Evolutionary conservation across 2,888 invertebrate species (phyloP).

Genomic region (Aricia artaxerxes): DNA sequence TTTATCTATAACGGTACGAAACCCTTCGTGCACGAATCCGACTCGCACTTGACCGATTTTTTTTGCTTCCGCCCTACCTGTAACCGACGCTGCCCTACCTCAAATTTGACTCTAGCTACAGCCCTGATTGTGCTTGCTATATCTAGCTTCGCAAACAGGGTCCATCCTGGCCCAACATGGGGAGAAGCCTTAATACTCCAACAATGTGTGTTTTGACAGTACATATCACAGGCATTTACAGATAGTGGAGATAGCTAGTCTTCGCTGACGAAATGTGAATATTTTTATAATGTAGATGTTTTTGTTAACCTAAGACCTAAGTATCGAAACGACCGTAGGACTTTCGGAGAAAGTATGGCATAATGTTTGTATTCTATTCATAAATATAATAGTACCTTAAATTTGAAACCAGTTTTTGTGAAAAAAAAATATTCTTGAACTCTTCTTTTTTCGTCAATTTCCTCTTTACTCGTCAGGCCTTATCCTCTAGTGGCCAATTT

Average conservation of each 20-base stretch:
- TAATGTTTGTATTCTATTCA: neutral
- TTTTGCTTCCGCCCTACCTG: too few species aligned
- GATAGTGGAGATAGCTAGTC: neutral
- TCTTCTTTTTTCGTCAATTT: neutral
- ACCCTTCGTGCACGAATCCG: too few species aligned
- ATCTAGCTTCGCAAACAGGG: neutral
- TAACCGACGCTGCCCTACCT: too few species aligned
- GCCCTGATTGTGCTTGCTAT: neutral
- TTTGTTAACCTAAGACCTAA: constrained; percentile 17
- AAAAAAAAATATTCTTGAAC: neutral
- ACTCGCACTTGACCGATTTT: too few species aligned
- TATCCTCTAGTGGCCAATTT: neutral
- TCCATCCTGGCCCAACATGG: neutral
- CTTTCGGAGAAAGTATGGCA: neutral
- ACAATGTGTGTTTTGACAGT: constrained; percentile 20
- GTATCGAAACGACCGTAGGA: neutral
- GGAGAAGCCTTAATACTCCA: neutral
- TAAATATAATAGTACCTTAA: neutral
- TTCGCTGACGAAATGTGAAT: constrained; percentile 15
- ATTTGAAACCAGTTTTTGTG: neutral
- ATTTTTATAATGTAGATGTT: constrained; percentile 28
- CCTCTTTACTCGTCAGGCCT: neutral
- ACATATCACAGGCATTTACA: constrained; percentile 30
- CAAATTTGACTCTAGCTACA: too few species aligned
- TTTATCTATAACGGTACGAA: too few species aligned